Conservation (phyloP, 2,113 vertebrate species). For the Odocoileus virginianus region DNA sequence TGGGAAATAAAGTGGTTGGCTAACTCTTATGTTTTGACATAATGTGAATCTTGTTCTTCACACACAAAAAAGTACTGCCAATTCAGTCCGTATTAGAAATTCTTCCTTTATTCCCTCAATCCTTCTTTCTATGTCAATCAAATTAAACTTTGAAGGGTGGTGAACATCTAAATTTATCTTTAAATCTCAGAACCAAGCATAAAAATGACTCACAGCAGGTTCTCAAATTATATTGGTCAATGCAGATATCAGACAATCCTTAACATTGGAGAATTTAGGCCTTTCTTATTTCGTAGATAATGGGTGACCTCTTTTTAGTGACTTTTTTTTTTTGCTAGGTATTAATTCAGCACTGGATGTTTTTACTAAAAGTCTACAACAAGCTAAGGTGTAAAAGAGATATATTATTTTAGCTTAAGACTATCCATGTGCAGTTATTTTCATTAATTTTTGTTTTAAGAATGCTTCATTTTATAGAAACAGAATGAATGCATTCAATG, state of each 20-base stretch:
- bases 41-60: background rate
- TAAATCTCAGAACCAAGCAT: background rate
- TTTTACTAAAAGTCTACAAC: background rate
- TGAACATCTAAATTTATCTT: background rate
- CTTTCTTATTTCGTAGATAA: background rate
- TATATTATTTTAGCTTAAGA: background rate
- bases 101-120: background rate
- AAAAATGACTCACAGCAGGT: background rate
- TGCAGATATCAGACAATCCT: background rate
- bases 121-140: background rate
- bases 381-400: background rate
- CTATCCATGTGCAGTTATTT: background rate
- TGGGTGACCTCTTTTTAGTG: fast-evolving
- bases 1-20: background rate
- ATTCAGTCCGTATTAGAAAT: background rate
- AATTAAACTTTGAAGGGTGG: background rate
- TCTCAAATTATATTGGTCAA: background rate
- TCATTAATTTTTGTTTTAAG: background rate
- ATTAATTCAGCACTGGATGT: background rate
- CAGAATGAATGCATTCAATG: background rate
- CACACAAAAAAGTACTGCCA: background rate
- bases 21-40: background rate
- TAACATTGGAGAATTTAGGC: background rate
- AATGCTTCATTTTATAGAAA: background rate
- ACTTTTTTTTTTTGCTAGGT: background rate